Conservation (phyloP, 1,140 invertebrate genomes). For the Dolichoris vasculosae region DNA sequence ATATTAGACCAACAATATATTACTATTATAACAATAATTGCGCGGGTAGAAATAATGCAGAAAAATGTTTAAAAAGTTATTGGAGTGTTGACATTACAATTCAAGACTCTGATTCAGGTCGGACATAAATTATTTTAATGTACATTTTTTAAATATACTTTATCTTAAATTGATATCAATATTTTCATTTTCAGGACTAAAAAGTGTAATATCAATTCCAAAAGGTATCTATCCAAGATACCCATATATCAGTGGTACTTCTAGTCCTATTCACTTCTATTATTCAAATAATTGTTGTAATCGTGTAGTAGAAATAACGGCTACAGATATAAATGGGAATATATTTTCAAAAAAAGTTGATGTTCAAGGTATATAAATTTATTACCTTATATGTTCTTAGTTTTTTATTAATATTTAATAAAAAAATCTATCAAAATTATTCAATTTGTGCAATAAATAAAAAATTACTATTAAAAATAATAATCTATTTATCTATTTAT, state of each 20-base stretch:
- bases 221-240: constrained; percentile 68
- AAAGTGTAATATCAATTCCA: constrained; percentile 76
- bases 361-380: constrained; percentile 73
- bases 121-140: constrained; percentile 25
- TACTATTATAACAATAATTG: constrained; percentile 77
- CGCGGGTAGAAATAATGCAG: constrained; percentile 65
- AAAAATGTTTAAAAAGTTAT: constrained; percentile 74
- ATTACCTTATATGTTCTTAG: not conserved
- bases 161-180: constrained; percentile 10
- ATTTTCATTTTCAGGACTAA: constrained; percentile 72
- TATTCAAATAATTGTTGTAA: constrained; percentile 79
- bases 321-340: constrained; percentile 77
- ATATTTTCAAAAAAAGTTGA: constrained; percentile 76
- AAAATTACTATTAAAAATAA: too few relatives aligned
- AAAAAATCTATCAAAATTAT: too few relatives aligned
- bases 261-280: constrained; percentile 75
- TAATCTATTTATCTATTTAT: too few relatives aligned
- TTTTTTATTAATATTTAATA: too few relatives aligned
- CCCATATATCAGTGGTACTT: constrained; percentile 77
- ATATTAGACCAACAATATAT: constrained; percentile 70
- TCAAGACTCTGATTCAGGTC: constrained; percentile 76
- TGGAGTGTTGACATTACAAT: constrained; percentile 79
- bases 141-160: not conserved
- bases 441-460: too few relatives aligned
- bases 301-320: constrained; percentile 76